Evolutionary conservation across 35 echinoderm and acorn worm genomes (phyloP), one percentile per base, ranked within the genome.

Genomic region (Heliocidaris tuberculata): DNA sequence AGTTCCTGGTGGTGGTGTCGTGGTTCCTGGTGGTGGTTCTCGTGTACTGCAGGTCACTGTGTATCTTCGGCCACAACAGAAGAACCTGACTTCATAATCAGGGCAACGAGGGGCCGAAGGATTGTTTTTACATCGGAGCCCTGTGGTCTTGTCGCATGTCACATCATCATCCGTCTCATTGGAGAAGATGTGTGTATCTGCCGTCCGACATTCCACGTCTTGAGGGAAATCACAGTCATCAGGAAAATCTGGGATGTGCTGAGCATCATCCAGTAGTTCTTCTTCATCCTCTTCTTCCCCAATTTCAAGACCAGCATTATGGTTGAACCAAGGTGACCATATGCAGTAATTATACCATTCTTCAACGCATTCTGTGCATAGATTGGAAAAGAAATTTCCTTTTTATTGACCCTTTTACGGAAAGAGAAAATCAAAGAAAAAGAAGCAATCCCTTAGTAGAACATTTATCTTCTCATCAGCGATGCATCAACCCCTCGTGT

Each of bases 31-130:
- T 42, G 35, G 70, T 27, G 59, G 12, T 85, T 29, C n/a, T 94
- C 94, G 12, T 60, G 94, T 88, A 48, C 27, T 47, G 29, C 71
- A 71, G 49, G 32, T 48, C 17, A 48, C 31, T 13, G 52, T 85
- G 30, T 49, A 87, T 48, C 30, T 50, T 52, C 65, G 59, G n/a
- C 29, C 94, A 27, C 85, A 94, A 71, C 71, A 87, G 59, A 86
- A 24, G 71, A 94, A 94, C 35, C 78, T 47, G 5, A 94, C 94
- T 42, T 47, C 49, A 47, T 88, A 50, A 13, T 94, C 85, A 17
- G 27, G 49, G 24, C 94, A 94, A 48, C 86, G 19, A 31, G 31
- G 78, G 2, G 93, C 32, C 56, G 13, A 42, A 30, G 24, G 50
- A 12, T 30, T 13, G 15, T 70, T 70, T 7, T 85, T 94, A 60